A percentile compares a stretch with the other conserved stretches of the same genome.
These are phyloP conservation scores for Gambusia yucatana DNA, from an alignment of 2,797 vertebrate species.

Conservation along the genomic window DNA sequence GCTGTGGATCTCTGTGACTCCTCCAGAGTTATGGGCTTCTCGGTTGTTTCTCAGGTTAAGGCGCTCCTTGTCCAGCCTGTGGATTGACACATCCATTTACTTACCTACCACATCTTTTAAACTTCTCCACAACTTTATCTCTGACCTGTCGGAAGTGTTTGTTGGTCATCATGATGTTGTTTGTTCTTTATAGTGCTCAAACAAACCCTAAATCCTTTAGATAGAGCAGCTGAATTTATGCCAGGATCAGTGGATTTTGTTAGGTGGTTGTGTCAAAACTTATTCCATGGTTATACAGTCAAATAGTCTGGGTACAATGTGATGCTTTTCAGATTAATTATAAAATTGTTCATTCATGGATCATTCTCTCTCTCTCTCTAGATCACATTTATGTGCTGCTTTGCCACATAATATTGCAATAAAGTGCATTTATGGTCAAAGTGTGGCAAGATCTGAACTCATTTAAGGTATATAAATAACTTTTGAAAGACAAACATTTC, in stretches of 20 bases:
- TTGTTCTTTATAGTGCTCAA: background rate
- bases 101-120: background rate
- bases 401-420: background rate
- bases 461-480: background rate
- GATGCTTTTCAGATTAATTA: background rate
- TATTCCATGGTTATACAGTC: background rate
- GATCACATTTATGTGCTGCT: background rate
- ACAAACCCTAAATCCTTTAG: background rate
- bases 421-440: background rate
- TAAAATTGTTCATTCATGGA: background rate
- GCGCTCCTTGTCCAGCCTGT: background rate
- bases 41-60: background rate
- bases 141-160: background rate
- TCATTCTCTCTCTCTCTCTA: background rate
- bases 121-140: background rate
- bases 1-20: too few species aligned
- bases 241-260: background rate
- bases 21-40: background rate
- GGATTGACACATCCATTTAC: background rate
- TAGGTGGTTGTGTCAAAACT: background rate
- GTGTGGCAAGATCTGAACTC: background rate
- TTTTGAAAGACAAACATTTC: slow-evolving; percentile 1
- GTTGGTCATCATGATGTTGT: background rate
- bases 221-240: background rate
- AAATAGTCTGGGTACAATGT: background rate